Evolutionary conservation across 53 echinoderm and acorn worm species (phyloP).

Genomic region (Crossaster papposus): DNA sequence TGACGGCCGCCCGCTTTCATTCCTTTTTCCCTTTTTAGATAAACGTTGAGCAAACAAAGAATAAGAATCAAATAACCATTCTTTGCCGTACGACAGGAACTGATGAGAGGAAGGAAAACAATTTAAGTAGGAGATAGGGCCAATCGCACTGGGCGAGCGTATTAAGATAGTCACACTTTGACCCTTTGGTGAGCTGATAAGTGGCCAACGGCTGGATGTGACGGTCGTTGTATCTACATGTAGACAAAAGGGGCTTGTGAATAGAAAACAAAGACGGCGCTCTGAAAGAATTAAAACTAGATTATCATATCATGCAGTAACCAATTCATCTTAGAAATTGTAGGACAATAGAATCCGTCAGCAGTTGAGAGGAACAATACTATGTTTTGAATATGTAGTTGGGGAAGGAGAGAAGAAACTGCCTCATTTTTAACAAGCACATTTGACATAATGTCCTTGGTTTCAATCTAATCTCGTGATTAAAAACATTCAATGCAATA

Average conservation of each 20-base stretch:
- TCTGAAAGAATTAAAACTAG: slow-evolving; percentile 38
- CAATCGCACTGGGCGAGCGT: slow-evolving; percentile 38
- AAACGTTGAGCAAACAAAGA: slow-evolving; percentile 61
- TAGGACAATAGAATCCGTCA: slow-evolving; percentile 25
- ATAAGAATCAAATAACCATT: slow-evolving; percentile 73
- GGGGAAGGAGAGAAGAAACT: not conserved
- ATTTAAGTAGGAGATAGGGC: slow-evolving; percentile 58
- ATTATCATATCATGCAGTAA: slow-evolving; percentile 33
- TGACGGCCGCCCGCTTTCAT: slow-evolving; percentile 60
- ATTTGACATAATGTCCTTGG: too few relatives aligned
- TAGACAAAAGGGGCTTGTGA: not conserved
- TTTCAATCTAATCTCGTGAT: not conserved
- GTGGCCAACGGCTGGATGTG: not conserved
- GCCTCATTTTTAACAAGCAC: not conserved
- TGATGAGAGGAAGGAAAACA: slow-evolving; percentile 60
- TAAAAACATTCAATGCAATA: not conserved
- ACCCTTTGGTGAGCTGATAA: slow-evolving; percentile 55
- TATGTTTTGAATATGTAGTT: not conserved
- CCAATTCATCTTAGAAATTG: slow-evolving; percentile 46
- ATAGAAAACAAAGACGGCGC: slow-evolving; percentile 20
- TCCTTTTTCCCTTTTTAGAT: slow-evolving; percentile 5
- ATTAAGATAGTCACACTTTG: slow-evolving; percentile 62
- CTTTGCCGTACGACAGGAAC: slow-evolving; percentile 54
- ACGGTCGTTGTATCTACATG: not conserved
- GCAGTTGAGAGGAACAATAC: not conserved